Conservation (phyloP, 2,888 invertebrate species). For the Adelphocoris suturalis region DNA sequence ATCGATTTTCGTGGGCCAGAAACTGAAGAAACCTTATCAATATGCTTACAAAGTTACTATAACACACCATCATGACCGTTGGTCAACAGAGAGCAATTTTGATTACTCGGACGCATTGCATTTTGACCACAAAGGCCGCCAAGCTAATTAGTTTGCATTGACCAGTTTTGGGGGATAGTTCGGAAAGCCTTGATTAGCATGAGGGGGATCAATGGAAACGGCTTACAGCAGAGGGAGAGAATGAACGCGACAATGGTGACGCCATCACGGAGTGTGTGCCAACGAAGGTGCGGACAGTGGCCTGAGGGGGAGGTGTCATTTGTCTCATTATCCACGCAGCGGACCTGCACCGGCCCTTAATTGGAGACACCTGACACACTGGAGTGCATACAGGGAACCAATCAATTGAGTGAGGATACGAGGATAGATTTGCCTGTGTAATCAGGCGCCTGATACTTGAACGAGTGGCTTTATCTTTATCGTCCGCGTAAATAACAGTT, state of each 20-base stretch:
- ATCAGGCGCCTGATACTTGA: not conserved
- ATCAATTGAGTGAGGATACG: constrained; percentile 2
- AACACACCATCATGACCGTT: too few relatives aligned
- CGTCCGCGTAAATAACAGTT: too few relatives aligned
- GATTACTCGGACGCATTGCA: not conserved
- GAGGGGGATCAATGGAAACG: not conserved
- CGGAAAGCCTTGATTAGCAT: not conserved
- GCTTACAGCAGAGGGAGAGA: not conserved
- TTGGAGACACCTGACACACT: constrained; percentile 34
- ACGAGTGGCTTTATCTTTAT: not conserved
- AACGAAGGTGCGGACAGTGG: not conserved
- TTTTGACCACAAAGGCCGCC: not conserved
- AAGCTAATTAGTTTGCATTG: constrained; percentile 6
- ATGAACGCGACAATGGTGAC: not conserved
- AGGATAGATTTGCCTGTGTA: not conserved
- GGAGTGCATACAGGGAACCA: not conserved
- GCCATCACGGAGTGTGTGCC: not conserved
- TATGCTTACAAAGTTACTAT: too few relatives aligned
- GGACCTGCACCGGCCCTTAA: constrained; percentile 26
- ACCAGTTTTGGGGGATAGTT: not conserved
- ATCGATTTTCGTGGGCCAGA: too few relatives aligned
- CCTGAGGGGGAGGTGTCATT: not conserved
- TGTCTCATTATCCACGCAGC: constrained; percentile 51
- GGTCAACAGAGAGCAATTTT: not conserved
- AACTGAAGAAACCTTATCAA: too few relatives aligned